phyloP scores from a whole-genome alignment of 1,140 invertebrate genomes.

The Coptotermes formosanus region DNA sequence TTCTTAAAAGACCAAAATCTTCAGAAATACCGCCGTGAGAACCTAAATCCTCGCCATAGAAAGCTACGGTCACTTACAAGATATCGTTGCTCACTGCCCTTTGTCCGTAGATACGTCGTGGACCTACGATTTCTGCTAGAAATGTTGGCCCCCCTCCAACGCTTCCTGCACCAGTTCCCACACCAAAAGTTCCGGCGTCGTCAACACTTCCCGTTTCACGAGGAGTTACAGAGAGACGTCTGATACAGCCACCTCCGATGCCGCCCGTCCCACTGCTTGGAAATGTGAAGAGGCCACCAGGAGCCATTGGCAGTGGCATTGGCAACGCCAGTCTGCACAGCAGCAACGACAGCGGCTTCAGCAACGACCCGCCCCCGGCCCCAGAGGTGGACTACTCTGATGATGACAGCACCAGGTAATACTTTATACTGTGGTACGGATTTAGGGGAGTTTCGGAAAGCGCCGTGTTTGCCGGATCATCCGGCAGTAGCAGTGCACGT shows the following conservation, averaged over 20 bases:
- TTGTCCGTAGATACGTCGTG: neutral
- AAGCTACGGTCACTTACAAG: no score
- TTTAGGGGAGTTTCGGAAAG: neutral
- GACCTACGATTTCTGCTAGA: slow-evolving; percentile 27
- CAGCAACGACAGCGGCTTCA: slow-evolving; percentile 88
- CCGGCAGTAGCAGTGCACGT: neutral
- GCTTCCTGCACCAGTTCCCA: slow-evolving; percentile 57
- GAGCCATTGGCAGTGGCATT: neutral
- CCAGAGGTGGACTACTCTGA: slow-evolving; percentile 88
- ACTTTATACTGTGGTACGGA: no score
- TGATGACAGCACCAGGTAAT: slow-evolving; percentile 63
- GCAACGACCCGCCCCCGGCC: slow-evolving; percentile 83
- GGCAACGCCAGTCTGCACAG: slow-evolving; percentile 61
- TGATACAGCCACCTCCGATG: slow-evolving; percentile 39
- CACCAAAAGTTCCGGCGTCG: slow-evolving; percentile 35
- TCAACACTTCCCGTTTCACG: neutral
- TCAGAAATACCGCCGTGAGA: no score
- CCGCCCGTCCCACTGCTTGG: slow-evolving; percentile 47
- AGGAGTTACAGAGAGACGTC: neutral
- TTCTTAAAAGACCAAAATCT: no score
- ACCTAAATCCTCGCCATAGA: no score
- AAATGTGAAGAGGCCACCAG: slow-evolving; percentile 38
- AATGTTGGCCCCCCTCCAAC: slow-evolving; percentile 28
- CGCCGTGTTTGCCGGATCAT: slow-evolving; percentile 29
- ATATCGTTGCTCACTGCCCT: neutral